Percentiles rank a stretch among this genome's conserved stretches.
Conservation (phyloP, 1,140 invertebrate species). For the Phymorhynchus buccinoides region DNA sequence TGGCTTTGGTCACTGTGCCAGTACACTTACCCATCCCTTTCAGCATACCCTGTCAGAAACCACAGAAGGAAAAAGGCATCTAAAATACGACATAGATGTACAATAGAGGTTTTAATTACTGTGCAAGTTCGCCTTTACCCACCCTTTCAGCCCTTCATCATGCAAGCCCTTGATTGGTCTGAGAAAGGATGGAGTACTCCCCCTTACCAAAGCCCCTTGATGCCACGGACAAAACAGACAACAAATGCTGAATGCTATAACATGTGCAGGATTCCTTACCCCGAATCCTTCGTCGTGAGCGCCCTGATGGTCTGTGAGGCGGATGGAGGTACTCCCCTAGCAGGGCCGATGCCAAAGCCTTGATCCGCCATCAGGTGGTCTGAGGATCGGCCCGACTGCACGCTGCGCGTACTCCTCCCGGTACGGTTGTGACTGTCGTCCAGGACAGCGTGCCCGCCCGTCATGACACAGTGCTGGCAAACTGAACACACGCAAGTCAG, state of each 20-base stretch:
- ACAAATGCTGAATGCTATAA: too few relatives aligned
- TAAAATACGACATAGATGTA: too few relatives aligned
- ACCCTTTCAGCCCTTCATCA: constrained; percentile 90
- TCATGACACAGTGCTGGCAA: constrained; percentile 90
- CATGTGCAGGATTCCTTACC: too few relatives aligned
- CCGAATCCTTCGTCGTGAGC: constrained; percentile 87
- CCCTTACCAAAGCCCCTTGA: constrained; percentile 93
- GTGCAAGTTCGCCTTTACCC: too few relatives aligned
- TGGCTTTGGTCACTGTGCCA: constrained; percentile 98
- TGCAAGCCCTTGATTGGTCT: constrained; percentile 91
- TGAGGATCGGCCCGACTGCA: constrained; percentile 76
- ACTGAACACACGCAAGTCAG: constrained; percentile 50
- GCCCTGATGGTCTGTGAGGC: constrained; percentile 92
- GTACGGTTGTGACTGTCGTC: constrained; percentile 92
- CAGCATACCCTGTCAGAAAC: constrained; percentile 82
- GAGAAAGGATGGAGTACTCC: constrained; percentile 91
- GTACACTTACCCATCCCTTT: constrained; percentile 92
- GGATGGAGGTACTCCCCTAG: constrained; percentile 93
- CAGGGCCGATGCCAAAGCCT: constrained; percentile 91
- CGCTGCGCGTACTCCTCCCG: constrained; percentile 83
- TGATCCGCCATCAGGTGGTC: constrained; percentile 90
- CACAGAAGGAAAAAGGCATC: neutral
- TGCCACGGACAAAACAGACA: too few relatives aligned
- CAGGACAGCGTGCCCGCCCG: constrained; percentile 85
- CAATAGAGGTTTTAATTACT: too few relatives aligned